Evolutionary conservation across 2,888 invertebrate species (phyloP).

Genomic region (Patella ulyssiponensis): DNA sequence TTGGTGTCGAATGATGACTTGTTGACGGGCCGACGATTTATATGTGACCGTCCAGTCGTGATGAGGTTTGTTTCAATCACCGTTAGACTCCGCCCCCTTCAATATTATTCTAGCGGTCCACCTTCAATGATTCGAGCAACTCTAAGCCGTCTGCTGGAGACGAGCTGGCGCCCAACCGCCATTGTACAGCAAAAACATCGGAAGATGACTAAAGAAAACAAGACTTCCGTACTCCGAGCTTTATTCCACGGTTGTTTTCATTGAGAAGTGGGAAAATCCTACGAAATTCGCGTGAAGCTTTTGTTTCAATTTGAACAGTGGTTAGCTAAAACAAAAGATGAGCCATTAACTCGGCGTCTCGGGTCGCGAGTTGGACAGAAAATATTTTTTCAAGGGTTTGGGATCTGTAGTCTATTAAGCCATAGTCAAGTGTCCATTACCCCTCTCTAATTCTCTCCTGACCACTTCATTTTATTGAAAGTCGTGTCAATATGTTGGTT

Average conservation of each 20-base stretch:
- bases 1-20: neutral
- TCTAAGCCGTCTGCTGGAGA: neutral
- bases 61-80: neutral
- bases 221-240: neutral
- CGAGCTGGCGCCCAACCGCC: constrained; percentile 3
- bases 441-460: neutral
- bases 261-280: neutral
- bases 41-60: neutral
- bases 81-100: neutral
- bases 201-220: neutral
- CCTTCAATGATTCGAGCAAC: constrained; percentile 1
- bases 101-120: constrained; percentile 1
- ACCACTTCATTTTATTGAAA: neutral
- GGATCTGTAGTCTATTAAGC: neutral
- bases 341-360: neutral
- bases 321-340: neutral
- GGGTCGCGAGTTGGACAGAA: neutral
- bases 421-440: neutral
- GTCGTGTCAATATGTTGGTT: neutral
- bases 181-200: neutral
- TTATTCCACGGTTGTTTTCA: neutral
- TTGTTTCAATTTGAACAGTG: neutral
- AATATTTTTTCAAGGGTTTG: neutral
- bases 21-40: neutral
- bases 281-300: neutral